Conservation (phyloP, 2,797 vertebrate species). For the Phrynocephalus forsythii region DNA sequence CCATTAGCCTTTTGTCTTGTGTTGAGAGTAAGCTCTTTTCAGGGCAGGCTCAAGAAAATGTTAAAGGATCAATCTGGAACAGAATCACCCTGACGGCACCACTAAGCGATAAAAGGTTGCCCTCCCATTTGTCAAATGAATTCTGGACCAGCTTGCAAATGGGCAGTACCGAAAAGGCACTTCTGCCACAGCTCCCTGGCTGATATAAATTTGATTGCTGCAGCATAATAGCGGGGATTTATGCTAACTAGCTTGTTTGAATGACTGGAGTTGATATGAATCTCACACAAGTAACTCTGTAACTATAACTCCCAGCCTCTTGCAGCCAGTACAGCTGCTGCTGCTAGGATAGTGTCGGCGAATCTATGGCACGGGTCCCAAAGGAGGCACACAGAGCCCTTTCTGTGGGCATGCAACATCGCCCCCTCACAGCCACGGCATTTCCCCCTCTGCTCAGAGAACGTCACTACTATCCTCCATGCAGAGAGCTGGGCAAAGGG, state of each 20-base stretch:
- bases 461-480: too few species aligned
- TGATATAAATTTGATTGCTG: not conserved
- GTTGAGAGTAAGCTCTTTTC: not conserved
- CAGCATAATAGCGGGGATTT: not conserved
- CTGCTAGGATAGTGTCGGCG: too few species aligned
- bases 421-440: too few species aligned
- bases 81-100: not conserved
- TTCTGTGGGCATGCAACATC: too few species aligned
- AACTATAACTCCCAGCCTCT: too few species aligned
- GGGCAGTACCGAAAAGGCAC: not conserved
- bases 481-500: too few species aligned
- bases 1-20: slow-evolving; percentile 6
- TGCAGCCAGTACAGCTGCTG: too few species aligned
- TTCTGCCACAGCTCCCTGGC: not conserved
- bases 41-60: not conserved
- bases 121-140: not conserved
- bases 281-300: not conserved
- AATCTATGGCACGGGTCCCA: too few species aligned
- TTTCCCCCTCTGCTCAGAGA: too few species aligned
- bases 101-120: not conserved
- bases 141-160: not conserved
- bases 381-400: too few species aligned
- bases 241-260: not conserved
- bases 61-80: not conserved
- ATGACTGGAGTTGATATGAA: too few species aligned